Base-by-base conservation (phyloP, 2,888 invertebrate genomes). In the Agonum fuliginosum region DNA sequence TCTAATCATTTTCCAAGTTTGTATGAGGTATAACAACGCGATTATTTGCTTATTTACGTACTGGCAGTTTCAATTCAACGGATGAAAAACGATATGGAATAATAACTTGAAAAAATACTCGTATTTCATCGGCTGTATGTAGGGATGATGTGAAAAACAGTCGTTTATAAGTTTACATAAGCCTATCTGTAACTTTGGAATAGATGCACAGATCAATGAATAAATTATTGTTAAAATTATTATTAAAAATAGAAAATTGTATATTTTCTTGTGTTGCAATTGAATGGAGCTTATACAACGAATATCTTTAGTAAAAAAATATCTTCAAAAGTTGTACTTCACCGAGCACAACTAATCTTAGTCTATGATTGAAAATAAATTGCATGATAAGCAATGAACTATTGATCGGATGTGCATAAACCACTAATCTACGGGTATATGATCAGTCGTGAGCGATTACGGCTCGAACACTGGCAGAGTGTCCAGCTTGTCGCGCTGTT, bases 401-500 rank as follows among this genome's bases (percentile, higher is more conserved):
- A 70, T 70, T 24, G 46, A 70, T 70, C 70, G 46, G 48, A 19
- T 46, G 62, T 62, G 70, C 70, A 70, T 70, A 46, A 67, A 46
- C n/a, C 43, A 43, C 70, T 70, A 70, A 46, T 46, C 70, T 70
- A 70, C 70, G 46, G 20, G 19, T 67, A 67, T 22, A 43, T 37
- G 34, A n/a, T 72, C 72, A 72, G 72, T 72, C 72, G 41, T 37
- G 37, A 37, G 30, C 24, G 14, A 4, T 82, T 82, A 83, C 24
- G 85, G 84, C 80, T 84, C 84, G 79, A 84, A 91, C 79, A 88
- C 88, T 43, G 91, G 90, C 79, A 93, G 87, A 79, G 90, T 89
- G 65, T 89, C 89, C 75, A 94, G 85, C 82, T 89, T 90, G 65
- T 88, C 88, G 81, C 89, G 89, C 79, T 93, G 93, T 81, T 92